Conservation (phyloP, 2,113 vertebrate species). For the Albula glossodonta region DNA sequence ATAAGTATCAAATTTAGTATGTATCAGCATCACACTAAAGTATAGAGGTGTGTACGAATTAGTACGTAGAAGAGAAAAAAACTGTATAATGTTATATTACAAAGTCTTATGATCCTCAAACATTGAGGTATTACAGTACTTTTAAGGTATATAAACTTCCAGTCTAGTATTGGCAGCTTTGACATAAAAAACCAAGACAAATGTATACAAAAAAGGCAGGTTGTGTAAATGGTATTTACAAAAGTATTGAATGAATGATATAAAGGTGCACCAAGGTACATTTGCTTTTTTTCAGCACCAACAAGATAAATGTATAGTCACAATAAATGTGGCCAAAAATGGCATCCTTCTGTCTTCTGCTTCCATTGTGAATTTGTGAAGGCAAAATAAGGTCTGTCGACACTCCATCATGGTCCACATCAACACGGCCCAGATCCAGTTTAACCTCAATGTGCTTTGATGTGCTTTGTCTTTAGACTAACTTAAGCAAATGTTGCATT, state of each 20-base stretch:
- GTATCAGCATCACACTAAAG: conserved; percentile 99
- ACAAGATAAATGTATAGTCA: conserved; percentile 65
- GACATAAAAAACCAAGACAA: conserved; percentile 83
- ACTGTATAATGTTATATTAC: conserved; percentile 94
- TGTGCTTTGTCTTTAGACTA: not conserved
- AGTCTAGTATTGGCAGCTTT: conserved; percentile 93
- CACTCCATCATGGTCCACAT: not conserved
- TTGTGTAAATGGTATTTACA: conserved; percentile 96
- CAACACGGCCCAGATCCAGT: not conserved
- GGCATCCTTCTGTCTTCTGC: conserved; percentile 53
- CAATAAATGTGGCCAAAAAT: conserved; percentile 26
- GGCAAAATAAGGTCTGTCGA: conserved; percentile 42
- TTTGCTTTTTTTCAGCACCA: conserved; percentile 89
- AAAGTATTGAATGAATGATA: conserved; percentile 77
- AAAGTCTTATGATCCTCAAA: conserved; percentile 91
- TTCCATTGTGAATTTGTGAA: conserved; percentile 40
- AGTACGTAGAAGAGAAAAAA: conserved; percentile 90
- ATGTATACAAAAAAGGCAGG: conserved; percentile 89
- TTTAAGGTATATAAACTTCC: conserved; percentile 94
- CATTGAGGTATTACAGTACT: conserved; percentile 99
- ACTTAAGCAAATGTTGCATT: not conserved
- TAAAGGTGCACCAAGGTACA: conserved; percentile 84
- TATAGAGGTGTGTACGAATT: conserved; percentile 98
- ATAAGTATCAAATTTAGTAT: conserved; percentile 99
- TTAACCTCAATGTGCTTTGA: not conserved